Conservation (phyloP, 2,888 invertebrate genomes). For the Zygogramma bicolorata region DNA sequence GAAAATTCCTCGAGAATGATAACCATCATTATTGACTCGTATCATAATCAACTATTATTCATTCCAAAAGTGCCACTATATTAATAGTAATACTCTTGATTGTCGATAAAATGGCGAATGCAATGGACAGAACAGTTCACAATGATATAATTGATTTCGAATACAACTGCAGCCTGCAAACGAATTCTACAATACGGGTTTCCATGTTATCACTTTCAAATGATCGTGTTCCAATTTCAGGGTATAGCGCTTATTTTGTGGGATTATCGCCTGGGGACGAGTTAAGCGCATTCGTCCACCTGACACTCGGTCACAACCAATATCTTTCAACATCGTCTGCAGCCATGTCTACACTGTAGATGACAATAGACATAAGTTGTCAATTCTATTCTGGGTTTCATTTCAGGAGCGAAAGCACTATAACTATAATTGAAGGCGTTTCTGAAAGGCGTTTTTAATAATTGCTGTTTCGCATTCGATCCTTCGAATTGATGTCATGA, state of each 20-base stretch:
- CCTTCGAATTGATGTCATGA: too few species aligned
- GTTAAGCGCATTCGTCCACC: slow-evolving; percentile 59
- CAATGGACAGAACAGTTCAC: neutral
- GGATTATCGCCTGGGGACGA: slow-evolving; percentile 58
- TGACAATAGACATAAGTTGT: neutral
- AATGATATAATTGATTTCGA: too few species aligned
- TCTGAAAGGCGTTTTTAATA: too few species aligned
- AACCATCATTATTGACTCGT: too few species aligned
- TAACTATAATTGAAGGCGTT: too few species aligned
- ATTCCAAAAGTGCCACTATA: too few species aligned
- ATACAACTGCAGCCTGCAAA: too few species aligned
- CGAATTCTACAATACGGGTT: too few species aligned
- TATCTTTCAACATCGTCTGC: slow-evolving; percentile 52
- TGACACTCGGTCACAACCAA: slow-evolving; percentile 58
- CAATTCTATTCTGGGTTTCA: neutral
- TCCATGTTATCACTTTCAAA: neutral
- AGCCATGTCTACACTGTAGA: slow-evolving; percentile 41
- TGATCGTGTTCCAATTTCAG: slow-evolving; percentile 7
- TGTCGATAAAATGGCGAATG: neutral
- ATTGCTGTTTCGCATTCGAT: too few species aligned
- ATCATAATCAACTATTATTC: too few species aligned
- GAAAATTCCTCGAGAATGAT: too few species aligned
- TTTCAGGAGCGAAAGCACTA: neutral
- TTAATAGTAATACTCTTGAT: too few species aligned
- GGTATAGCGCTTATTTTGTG: slow-evolving; percentile 43